A percentile compares a stretch with the other conserved stretches of the same genome.
These are phyloP conservation scores for Cremastinae sp. DNA, from an alignment of 2,888 invertebrate genomes.

Conservation along the genomic window DNA sequence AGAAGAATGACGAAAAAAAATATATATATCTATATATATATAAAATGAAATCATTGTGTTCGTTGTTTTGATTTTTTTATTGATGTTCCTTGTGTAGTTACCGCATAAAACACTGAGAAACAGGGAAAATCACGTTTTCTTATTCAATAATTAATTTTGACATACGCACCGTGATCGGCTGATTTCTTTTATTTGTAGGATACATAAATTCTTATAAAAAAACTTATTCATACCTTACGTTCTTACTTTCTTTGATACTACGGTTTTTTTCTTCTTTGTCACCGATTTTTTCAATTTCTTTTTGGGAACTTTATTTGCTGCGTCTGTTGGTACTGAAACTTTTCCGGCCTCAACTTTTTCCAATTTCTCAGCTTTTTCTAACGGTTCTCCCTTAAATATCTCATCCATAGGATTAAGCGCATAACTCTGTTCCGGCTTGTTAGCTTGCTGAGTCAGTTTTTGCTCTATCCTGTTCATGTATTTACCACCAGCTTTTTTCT, in stretches of 20 bases:
- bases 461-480: constrained; percentile 91
- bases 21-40: too few relatives aligned
- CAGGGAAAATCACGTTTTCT: too few relatives aligned
- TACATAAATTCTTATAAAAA: constrained; percentile 41
- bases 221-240: constrained; percentile 28
- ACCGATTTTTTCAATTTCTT: constrained; percentile 32
- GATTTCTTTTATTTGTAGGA: constrained; percentile 40
- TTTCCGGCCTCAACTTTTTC: constrained; percentile 57
- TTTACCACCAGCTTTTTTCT: constrained; percentile 86
- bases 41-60: too few relatives aligned
- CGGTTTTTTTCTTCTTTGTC: constrained; percentile 36
- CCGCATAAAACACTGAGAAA: too few relatives aligned
- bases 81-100: too few relatives aligned
- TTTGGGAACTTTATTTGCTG: constrained; percentile 65
- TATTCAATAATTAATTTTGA: not conserved
- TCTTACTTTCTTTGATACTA: constrained; percentile 45
- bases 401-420: constrained; percentile 88
- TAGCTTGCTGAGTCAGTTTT: constrained; percentile 88
- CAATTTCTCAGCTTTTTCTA: constrained; percentile 83
- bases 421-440: constrained; percentile 88
- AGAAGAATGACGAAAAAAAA: not conserved
- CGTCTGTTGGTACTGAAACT: constrained; percentile 12
- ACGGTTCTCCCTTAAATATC: constrained; percentile 86
- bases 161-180: too few relatives aligned
- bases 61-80: too few relatives aligned